Conservation (phyloP, 1,140 invertebrate species). For the Elysia chlorotica region DNA sequence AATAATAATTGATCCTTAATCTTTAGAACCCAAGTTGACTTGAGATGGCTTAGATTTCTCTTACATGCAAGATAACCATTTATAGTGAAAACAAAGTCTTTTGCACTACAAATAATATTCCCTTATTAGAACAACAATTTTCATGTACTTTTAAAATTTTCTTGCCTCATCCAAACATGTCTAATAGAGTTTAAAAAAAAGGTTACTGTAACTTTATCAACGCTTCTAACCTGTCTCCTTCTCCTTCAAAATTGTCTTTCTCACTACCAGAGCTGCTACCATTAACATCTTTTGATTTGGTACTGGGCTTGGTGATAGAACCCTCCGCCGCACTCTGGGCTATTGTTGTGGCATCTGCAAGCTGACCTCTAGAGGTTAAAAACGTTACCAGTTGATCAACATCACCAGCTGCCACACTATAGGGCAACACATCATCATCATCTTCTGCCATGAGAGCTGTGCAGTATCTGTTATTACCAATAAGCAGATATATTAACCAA, state of each 20-base stretch:
- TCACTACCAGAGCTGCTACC: neutral
- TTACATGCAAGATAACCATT: too few relatives aligned
- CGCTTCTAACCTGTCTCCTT: neutral
- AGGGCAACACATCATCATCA: constrained; percentile 51
- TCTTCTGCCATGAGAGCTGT: constrained; percentile 52
- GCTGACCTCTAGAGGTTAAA: constrained; percentile 46
- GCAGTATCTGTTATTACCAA: constrained; percentile 59
- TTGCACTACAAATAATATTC: too few relatives aligned
- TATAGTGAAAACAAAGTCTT: too few relatives aligned
- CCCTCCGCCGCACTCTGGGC: constrained; percentile 52
- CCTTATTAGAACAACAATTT: too few relatives aligned
- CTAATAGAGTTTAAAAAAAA: too few relatives aligned
- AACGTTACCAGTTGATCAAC: constrained; percentile 50
- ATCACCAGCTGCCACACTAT: constrained; percentile 54
- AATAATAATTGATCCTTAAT: too few relatives aligned
- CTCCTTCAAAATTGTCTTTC: neutral
- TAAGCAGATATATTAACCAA: too few relatives aligned
- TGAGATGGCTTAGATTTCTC: too few relatives aligned
- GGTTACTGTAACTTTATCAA: too few relatives aligned
- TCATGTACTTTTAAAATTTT: too few relatives aligned
- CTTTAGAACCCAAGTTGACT: too few relatives aligned
- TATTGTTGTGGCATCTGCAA: constrained; percentile 49
- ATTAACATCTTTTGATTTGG: neutral
- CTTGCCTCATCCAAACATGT: too few relatives aligned
- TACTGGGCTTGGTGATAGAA: constrained; percentile 16